Evolutionary conservation across 2,888 invertebrate species (phyloP).

Genomic region (Galeopsomyia nigrocyanea): DNA sequence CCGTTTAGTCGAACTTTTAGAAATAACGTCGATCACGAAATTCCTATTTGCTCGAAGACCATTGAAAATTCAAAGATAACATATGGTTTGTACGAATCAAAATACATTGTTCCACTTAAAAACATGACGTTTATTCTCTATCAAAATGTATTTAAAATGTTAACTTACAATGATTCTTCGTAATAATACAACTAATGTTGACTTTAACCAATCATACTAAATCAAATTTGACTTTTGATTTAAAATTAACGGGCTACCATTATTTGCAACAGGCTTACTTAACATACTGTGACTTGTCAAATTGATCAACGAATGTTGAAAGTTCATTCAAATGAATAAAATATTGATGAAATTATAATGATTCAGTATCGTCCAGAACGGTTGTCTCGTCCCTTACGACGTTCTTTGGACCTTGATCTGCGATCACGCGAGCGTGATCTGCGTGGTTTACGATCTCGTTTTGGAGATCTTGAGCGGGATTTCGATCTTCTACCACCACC

Average conservation of each 20-base stretch:
- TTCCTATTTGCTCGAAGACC: too few relatives aligned
- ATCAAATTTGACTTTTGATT: too few relatives aligned
- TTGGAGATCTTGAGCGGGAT: slow-evolving; percentile 73
- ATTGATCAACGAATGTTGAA: neutral
- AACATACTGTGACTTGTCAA: slow-evolving; percentile 3
- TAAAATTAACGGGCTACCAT: neutral
- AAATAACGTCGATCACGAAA: too few relatives aligned
- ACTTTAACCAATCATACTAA: neutral
- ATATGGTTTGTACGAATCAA: too few relatives aligned
- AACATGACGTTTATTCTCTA: slow-evolving; percentile 20
- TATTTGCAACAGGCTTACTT: neutral
- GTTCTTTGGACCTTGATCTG: slow-evolving; percentile 65
- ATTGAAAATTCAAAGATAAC: too few relatives aligned
- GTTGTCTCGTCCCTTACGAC: slow-evolving; percentile 68
- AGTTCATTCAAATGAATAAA: slow-evolving; percentile 3
- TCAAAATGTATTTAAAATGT: slow-evolving; percentile 22
- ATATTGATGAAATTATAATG: neutral
- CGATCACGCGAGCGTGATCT: slow-evolving; percentile 67
- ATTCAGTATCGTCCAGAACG: slow-evolving; percentile 71
- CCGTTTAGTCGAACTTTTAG: too few relatives aligned
- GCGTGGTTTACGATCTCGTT: slow-evolving; percentile 68
- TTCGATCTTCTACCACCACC: slow-evolving; percentile 71
- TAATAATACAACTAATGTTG: slow-evolving; percentile 15
- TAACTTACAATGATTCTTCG: neutral
- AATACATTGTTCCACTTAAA: too few relatives aligned